Conservation (phyloP, 2,113 vertebrate species). For the Clupea harengus region DNA sequence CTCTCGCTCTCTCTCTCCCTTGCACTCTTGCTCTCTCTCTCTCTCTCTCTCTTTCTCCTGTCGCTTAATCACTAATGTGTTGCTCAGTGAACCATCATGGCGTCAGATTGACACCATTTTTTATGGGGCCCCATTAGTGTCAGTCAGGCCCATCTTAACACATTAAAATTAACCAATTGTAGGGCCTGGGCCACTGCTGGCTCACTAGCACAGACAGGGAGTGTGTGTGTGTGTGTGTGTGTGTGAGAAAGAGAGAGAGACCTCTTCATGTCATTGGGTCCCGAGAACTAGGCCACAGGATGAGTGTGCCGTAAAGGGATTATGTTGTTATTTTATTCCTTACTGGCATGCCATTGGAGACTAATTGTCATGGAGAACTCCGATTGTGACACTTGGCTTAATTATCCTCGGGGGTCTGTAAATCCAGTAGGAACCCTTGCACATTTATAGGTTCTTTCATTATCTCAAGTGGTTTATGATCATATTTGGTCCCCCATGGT, state of each 20-base stretch:
- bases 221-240: conserved; percentile 18
- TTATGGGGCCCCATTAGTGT: conserved; percentile 69
- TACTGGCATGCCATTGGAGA: background rate
- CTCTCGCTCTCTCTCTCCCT: background rate
- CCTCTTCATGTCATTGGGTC: background rate
- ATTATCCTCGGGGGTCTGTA: background rate
- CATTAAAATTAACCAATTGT: conserved; percentile 73
- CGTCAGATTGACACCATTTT: conserved; percentile 70
- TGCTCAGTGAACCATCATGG: conserved; percentile 66
- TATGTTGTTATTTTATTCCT: background rate
- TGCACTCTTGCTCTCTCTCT: background rate
- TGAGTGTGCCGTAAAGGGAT: background rate
- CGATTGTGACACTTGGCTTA: conserved; percentile 5
- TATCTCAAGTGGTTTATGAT: background rate
- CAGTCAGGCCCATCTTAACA: conserved; percentile 65
- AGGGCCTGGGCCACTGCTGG: conserved; percentile 60
- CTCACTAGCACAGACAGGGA: conserved; percentile 40
- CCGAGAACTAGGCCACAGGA: background rate
- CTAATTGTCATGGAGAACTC: conserved; percentile 5
- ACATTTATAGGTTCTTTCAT: background rate
- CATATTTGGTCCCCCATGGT: background rate
- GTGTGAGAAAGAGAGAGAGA: conserved; percentile 20
- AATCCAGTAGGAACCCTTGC: background rate
- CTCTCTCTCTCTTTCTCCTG: conserved; percentile 28
- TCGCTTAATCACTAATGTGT: conserved; percentile 68